Evolutionary conservation across 2,888 invertebrate species (phyloP).

Genomic region (Molanna angustata): DNA sequence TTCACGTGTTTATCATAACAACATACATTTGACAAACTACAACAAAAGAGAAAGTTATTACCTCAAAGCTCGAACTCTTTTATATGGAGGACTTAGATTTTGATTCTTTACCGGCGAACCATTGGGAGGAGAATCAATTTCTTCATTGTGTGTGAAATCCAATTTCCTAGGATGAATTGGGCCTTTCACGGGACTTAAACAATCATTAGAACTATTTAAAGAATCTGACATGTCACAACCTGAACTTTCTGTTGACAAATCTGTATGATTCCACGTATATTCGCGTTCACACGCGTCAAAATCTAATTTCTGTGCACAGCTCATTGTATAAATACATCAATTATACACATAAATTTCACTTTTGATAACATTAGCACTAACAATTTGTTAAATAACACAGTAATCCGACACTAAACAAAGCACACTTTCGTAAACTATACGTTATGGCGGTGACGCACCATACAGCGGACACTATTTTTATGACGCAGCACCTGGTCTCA

Average conservation of each 20-base stretch:
- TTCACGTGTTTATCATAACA: too few relatives aligned
- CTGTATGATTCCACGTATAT: constrained; percentile 46
- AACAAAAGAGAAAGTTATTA: too few relatives aligned
- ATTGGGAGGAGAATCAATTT: constrained; percentile 47
- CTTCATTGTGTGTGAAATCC: constrained; percentile 52
- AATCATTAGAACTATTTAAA: constrained; percentile 59
- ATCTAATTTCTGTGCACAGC: constrained; percentile 41
- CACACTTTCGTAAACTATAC: constrained; percentile 44
- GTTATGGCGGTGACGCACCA: constrained; percentile 53
- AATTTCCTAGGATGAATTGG: constrained; percentile 59
- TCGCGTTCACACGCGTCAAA: constrained; percentile 42
- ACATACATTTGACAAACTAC: too few relatives aligned
- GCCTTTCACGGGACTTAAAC: constrained; percentile 56
- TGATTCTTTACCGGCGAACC: constrained; percentile 40
- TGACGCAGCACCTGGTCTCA: constrained; percentile 20
- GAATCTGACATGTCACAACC: constrained; percentile 63
- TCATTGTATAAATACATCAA: constrained; percentile 36
- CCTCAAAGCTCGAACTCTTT: constrained; percentile 58
- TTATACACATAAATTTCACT: constrained; percentile 11
- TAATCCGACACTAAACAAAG: constrained; percentile 39
- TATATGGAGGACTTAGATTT: constrained; percentile 50
- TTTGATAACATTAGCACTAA: constrained; percentile 38
- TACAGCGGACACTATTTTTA: constrained; percentile 7
- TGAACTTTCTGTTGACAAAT: constrained; percentile 58
- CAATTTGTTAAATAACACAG: constrained; percentile 36